phyloP scores from a whole-genome alignment of 2,888 invertebrate genomes.

The Pseudococcus longispinus region DNA sequence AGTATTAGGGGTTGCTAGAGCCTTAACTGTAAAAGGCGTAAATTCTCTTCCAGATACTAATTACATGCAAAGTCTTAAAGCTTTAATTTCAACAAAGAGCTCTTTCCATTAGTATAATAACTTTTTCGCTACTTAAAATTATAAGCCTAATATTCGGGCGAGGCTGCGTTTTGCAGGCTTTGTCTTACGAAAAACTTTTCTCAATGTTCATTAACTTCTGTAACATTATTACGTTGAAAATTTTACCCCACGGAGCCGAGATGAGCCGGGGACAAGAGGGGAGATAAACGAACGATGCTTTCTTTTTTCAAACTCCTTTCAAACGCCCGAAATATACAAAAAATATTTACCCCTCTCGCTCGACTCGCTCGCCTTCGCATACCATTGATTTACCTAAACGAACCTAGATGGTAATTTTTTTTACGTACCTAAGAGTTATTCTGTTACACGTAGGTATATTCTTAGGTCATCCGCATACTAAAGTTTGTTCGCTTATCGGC shows the following conservation, averaged over 20 bases:
- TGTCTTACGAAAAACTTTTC: slow-evolving; percentile 54
- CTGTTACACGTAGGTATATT: not conserved
- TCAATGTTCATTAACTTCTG: slow-evolving; percentile 56
- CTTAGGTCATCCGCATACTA: not conserved
- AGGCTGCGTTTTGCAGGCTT: slow-evolving; percentile 53
- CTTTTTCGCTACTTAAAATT: slow-evolving; percentile 57
- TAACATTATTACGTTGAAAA: slow-evolving; percentile 53
- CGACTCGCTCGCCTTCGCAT: not conserved
- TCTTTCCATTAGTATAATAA: slow-evolving; percentile 57
- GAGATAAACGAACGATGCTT: not conserved
- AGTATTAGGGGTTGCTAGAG: slow-evolving; percentile 54
- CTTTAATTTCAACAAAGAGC: slow-evolving; percentile 56
- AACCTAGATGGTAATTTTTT: not conserved
- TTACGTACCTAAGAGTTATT: not conserved
- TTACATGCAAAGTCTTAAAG: slow-evolving; percentile 56
- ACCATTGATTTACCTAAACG: not conserved
- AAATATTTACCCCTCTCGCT: slow-evolving; percentile 5
- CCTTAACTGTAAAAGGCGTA: slow-evolving; percentile 55
- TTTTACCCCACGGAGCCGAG: slow-evolving; percentile 47
- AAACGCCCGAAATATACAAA: not conserved
- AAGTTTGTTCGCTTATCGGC: slow-evolving; percentile 25
- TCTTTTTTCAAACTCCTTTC: not conserved
- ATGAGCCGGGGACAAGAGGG: not conserved
- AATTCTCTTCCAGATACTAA: slow-evolving; percentile 55
- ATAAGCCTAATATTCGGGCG: slow-evolving; percentile 55